These are phyloP conservation scores for Macropis europaea DNA, from an alignment of 2,888 invertebrate genomes.

Conservation along the genomic window DNA sequence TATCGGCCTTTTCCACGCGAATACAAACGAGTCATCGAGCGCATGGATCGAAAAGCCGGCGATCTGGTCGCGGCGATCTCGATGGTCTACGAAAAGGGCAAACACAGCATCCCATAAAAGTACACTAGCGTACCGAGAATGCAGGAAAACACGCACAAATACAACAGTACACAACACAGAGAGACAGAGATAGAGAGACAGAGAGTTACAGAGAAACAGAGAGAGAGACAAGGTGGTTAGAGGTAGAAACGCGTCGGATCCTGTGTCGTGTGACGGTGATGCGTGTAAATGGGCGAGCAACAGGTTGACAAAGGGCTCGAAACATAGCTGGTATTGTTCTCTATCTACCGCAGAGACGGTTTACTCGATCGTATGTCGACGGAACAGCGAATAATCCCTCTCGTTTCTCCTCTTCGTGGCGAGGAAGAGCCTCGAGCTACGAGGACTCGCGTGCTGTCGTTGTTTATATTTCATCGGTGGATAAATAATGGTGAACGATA, in stretches of 20 bases:
- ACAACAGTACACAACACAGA: conserved; percentile 25
- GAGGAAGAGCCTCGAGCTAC: too few species aligned
- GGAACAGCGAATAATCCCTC: conserved; percentile 1
- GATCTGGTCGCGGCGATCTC: conserved; percentile 15
- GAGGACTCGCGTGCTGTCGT: too few species aligned
- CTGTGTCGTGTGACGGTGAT: conserved; percentile 33
- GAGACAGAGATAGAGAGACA: neutral
- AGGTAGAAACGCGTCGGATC: neutral
- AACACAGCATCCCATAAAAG: conserved; percentile 35
- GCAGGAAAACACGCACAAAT: conserved; percentile 46
- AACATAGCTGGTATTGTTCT: conserved; percentile 26
- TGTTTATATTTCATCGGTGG: too few species aligned
- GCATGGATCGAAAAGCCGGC: conserved; percentile 28
- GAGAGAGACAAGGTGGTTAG: conserved; percentile 12
- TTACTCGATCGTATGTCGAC: conserved; percentile 20
- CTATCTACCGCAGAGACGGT: conserved; percentile 24
- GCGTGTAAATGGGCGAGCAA: conserved; percentile 44
- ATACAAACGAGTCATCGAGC: conserved; percentile 49
- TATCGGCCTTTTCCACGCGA: too few species aligned
- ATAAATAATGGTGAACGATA: too few species aligned
- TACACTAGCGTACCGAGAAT: conserved; percentile 52
- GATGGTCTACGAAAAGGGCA: conserved; percentile 36
- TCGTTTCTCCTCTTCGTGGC: too few species aligned
- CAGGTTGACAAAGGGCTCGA: conserved; percentile 42
- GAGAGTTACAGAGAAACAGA: conserved; percentile 18